phyloP scores from a whole-genome alignment of 2,113 vertebrate genomes.

The Corapipo altera region DNA sequence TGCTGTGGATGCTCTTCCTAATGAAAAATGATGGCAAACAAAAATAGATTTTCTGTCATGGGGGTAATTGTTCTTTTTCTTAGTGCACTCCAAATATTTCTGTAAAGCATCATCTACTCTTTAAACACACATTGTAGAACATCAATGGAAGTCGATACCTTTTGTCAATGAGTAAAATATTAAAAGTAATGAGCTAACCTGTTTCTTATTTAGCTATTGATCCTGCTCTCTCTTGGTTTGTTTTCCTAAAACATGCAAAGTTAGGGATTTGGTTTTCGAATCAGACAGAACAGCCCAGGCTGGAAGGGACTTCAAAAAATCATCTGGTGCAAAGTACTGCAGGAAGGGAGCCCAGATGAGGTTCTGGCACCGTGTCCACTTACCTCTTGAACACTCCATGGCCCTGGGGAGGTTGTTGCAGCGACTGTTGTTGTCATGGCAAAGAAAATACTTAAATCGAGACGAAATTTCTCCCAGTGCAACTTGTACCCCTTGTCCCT shows the following conservation, averaged over 20 bases:
- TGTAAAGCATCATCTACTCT: conserved; percentile 22
- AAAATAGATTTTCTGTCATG: conserved; percentile 50
- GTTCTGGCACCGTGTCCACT: neutral
- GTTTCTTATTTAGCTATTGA: neutral
- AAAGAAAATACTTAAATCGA: neutral
- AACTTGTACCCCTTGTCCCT: neutral
- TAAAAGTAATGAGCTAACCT: neutral
- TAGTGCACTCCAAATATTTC: conserved; percentile 3
- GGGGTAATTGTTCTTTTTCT: neutral
- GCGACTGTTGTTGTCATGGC: neutral
- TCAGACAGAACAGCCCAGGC: neutral
- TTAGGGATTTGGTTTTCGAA: neutral
- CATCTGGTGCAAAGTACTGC: fast-evolving
- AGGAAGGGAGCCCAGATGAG: neutral
- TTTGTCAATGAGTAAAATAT: conserved; percentile 26
- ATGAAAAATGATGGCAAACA: neutral
- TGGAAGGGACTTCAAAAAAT: neutral
- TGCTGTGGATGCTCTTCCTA: neutral
- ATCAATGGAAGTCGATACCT: neutral
- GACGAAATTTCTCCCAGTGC: neutral
- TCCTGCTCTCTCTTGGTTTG: neutral
- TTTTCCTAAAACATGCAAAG: neutral
- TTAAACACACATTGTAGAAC: conserved; percentile 6
- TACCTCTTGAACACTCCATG: fast-evolving
- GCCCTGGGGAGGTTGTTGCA: neutral